Conservation (phyloP, 1,140 invertebrate species). For the Calephelis virginiensis region DNA sequence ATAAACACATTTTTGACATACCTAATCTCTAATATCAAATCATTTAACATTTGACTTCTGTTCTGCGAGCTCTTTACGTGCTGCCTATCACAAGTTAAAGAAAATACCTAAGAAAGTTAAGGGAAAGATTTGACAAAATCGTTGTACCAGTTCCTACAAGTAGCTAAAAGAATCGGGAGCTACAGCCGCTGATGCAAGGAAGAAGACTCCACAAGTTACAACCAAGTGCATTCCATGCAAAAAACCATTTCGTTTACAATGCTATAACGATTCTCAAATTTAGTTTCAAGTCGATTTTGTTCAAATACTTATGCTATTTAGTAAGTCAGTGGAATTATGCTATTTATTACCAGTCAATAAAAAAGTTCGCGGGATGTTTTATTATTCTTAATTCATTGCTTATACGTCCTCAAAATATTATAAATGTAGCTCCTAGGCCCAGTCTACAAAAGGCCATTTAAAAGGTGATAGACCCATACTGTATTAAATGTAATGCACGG, state of each 20-base stretch:
- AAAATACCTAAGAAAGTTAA: constrained; percentile 7
- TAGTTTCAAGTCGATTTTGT: constrained; percentile 9
- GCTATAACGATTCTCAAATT: constrained; percentile 12
- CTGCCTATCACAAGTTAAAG: neutral
- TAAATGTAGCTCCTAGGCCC: constrained; percentile 4
- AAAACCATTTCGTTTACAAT: constrained; percentile 15
- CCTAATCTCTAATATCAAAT: too few relatives aligned
- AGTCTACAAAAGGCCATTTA: constrained; percentile 22
- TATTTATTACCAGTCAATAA: constrained; percentile 1
- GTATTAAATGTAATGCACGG: constrained; percentile 23
- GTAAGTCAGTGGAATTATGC: constrained; percentile 7
- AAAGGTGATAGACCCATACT: constrained; percentile 20
- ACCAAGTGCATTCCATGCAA: constrained; percentile 21
- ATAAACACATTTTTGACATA: too few relatives aligned
- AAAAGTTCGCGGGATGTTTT: constrained; percentile 5
- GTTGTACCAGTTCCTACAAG: neutral
- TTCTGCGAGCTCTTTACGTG: neutral
- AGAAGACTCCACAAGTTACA: constrained; percentile 18
- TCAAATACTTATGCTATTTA: neutral
- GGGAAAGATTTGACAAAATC: neutral
- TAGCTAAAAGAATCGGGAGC: constrained; percentile 16
- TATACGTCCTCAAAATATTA: constrained; percentile 22
- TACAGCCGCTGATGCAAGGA: constrained; percentile 16
- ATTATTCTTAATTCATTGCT: constrained; percentile 12
- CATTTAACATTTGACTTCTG: too few relatives aligned